Conservation (phyloP, 2,888 invertebrate genomes). For the Abrostola tripartita region DNA sequence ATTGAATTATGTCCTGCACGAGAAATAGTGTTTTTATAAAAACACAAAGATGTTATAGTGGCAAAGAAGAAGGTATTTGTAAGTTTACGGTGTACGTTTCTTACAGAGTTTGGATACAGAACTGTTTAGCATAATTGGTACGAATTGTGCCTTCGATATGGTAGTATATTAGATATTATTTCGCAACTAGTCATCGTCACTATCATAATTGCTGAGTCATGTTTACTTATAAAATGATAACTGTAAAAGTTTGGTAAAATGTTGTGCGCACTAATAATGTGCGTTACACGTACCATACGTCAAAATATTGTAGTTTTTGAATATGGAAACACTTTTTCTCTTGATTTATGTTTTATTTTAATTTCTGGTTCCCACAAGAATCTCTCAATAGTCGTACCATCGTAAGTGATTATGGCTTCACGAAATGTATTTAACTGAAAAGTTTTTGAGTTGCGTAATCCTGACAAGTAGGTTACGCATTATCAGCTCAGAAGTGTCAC, state of each 20-base stretch:
- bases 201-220: too few relatives aligned
- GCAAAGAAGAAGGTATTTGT: not conserved
- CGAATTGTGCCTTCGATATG: too few relatives aligned
- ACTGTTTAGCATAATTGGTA: too few relatives aligned
- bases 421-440: slow-evolving; percentile 47
- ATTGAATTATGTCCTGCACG: slow-evolving; percentile 65
- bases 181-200: too few relatives aligned
- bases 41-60: not conserved
- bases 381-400: slow-evolving; percentile 10
- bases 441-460: slow-evolving; percentile 57
- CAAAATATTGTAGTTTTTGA: too few relatives aligned
- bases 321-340: too few relatives aligned
- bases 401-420: slow-evolving; percentile 22
- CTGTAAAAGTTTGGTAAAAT: not conserved
- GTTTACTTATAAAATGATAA: too few relatives aligned
- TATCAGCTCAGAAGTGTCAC: slow-evolving; percentile 60
- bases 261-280: not conserved
- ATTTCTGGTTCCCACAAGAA: not conserved
- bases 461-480: slow-evolving; percentile 58
- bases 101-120: too few relatives aligned
- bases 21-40: slow-evolving; percentile 20
- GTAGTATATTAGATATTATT: too few relatives aligned
- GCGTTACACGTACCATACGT: too few relatives aligned
- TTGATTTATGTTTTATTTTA: too few relatives aligned
- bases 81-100: not conserved